Evolutionary conservation across 2,113 vertebrate species (phyloP).

Genomic region (Chamaea fasciata): DNA sequence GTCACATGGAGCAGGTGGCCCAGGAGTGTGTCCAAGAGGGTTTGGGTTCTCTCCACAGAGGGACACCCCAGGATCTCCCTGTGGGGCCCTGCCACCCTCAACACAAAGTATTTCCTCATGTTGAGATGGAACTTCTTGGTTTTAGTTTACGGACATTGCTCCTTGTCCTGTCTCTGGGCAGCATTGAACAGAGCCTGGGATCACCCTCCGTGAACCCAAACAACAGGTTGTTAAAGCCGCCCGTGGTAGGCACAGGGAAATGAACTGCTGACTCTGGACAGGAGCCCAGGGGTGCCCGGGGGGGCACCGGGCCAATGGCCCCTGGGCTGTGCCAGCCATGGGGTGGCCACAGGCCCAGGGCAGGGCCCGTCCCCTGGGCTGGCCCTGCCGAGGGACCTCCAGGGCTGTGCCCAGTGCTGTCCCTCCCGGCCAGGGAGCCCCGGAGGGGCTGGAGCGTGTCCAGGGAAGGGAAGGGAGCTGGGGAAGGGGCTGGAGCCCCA

Average conservation of each 20-base stretch:
- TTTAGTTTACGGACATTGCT: not conserved
- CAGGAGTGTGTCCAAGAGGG: rapidly evolving
- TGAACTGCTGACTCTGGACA: not conserved
- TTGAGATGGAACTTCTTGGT: not conserved
- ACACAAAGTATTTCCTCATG: not conserved
- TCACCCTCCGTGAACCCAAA: no score
- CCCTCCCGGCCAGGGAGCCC: not conserved
- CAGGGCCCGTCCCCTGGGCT: not conserved
- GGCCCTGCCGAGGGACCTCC: not conserved
- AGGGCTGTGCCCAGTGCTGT: not conserved
- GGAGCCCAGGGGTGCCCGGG: not conserved
- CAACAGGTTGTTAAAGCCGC: not conserved
- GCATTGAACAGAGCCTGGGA: not conserved
- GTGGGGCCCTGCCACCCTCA: not conserved
- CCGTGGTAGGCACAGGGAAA: no score
- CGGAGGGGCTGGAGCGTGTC: not conserved
- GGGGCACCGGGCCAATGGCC: not conserved
- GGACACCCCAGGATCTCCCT: no score
- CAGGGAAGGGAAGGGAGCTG: not conserved
- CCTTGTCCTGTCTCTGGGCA: not conserved
- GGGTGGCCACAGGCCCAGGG: not conserved
- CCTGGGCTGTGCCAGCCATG: not conserved
- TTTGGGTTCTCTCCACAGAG: not conserved
- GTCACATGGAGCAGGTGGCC: not conserved
- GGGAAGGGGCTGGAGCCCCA: not conserved